Percentiles rank a stretch among this genome's conserved stretches.
Evolutionary conservation across 2,113 vertebrate genomes (phyloP).

Genomic region (Stictonetta naevosa): DNA sequence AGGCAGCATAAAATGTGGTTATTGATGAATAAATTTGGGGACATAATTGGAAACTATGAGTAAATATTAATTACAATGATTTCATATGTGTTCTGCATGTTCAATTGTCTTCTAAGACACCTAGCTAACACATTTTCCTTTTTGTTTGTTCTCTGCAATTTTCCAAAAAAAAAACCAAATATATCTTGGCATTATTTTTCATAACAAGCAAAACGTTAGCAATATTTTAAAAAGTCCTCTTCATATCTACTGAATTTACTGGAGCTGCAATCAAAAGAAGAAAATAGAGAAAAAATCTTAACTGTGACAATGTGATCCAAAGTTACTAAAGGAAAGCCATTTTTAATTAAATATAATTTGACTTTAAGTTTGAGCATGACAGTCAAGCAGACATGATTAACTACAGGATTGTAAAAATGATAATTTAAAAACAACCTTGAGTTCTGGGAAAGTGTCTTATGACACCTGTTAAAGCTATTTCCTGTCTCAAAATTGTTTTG

Average conservation of each 20-base stretch:
- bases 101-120: neutral
- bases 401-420: fast-evolving
- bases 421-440: neutral
- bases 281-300: neutral
- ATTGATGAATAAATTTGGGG: neutral
- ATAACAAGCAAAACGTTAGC: neutral
- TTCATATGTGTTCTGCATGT: neutral
- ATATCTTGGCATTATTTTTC: neutral
- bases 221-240: neutral
- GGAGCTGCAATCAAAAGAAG: neutral
- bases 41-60: neutral
- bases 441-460: neutral
- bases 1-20: neutral
- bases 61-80: neutral
- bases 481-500: neutral
- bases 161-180: neutral
- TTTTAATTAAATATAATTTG: neutral
- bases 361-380: neutral
- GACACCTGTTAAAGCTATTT: neutral
- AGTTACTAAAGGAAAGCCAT: neutral
- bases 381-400: neutral
- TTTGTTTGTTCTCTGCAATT: neutral
- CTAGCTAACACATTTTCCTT: neutral
- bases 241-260: neutral
- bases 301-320: neutral